Conservation (phyloP, 2,888 invertebrate genomes). For the Gymnocheta viridis region DNA sequence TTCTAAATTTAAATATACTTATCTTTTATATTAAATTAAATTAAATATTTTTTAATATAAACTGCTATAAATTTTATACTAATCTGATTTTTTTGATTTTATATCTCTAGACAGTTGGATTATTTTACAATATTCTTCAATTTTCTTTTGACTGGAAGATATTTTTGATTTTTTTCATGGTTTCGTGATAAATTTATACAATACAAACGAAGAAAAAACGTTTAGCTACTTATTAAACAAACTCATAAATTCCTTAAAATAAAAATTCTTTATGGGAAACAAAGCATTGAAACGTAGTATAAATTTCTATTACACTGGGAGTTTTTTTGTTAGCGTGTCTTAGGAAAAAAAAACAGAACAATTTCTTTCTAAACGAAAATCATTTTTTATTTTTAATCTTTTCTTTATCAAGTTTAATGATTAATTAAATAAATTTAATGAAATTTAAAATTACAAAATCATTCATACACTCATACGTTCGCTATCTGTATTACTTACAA, state of each 20-base stretch:
- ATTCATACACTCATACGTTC: background rate
- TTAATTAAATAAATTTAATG: background rate
- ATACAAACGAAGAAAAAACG: slow-evolving; percentile 21
- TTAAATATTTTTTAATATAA: slow-evolving; percentile 49
- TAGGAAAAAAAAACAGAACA: slow-evolving; percentile 1
- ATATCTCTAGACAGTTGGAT: slow-evolving; percentile 65
- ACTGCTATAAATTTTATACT: slow-evolving; percentile 60
- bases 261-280: background rate
- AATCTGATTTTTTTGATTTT: slow-evolving; percentile 40
- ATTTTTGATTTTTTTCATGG: slow-evolving; percentile 73
- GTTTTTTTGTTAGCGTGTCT: slow-evolving; percentile 12
- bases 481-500: slow-evolving; percentile 32
- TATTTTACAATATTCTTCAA: slow-evolving; percentile 65
- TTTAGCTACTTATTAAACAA: slow-evolving; percentile 28
- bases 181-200: slow-evolving; percentile 56
- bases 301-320: slow-evolving; percentile 29
- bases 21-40: slow-evolving; percentile 43
- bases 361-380: background rate
- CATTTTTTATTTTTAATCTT: too few species aligned
- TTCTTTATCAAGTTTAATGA: too few species aligned
- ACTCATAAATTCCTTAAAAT: slow-evolving; percentile 18
- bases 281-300: background rate
- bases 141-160: slow-evolving; percentile 73
- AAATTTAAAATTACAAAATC: background rate
- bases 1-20: slow-evolving; percentile 47